Evolutionary conservation across 2,888 invertebrate genomes (phyloP), one percentile per base, ranked within the genome.

Genomic region (Parelbella ahira): DNA sequence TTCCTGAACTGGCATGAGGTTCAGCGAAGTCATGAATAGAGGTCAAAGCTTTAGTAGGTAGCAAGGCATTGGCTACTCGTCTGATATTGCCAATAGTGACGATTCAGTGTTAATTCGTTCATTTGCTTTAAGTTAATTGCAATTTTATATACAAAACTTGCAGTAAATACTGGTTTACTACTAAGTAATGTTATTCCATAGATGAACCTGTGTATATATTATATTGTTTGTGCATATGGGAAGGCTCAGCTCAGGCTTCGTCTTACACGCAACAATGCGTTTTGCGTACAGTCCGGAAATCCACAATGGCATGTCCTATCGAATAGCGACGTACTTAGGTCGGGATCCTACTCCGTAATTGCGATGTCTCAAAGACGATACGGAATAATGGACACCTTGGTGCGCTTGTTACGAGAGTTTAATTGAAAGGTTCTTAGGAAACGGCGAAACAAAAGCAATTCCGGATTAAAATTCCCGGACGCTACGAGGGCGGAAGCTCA

Each of bases 341-440:
- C 11, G 33, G 15, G 29, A 41, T 41, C 32, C 39, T 20, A 33
- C 39, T 12, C 25, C 32, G 41, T 41, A 41, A 41, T 41, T 41
- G 41, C 41, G 12, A 41, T 34, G 41, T 41, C 33, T 41, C 41
- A 41, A 34, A 41, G 41, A 41, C 41, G 27, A 28, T 9, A 21
- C 33, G 27, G 41, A 41, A 41, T 41, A 41, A 41, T 41, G 32
- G 33, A 32, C 33, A 41, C 24, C 41, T 33, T 41, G 33, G 41
- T 23, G 20, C 9, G 32, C 25, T 30, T 34, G 33, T 41, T 33
- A 41, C 41, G 41, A 41, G 27, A 41, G 33, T 41, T 41, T 41
- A 41, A 41, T 41, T 41, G 33, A 41, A 41, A 41, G 33, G 25
- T 41, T 41, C 41, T 41, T 21, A 41, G 39, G 41, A 41, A 41